Evolutionary conservation across 2,113 vertebrate species (phyloP).

Genomic region (Cephalopholis sonnerati): DNA sequence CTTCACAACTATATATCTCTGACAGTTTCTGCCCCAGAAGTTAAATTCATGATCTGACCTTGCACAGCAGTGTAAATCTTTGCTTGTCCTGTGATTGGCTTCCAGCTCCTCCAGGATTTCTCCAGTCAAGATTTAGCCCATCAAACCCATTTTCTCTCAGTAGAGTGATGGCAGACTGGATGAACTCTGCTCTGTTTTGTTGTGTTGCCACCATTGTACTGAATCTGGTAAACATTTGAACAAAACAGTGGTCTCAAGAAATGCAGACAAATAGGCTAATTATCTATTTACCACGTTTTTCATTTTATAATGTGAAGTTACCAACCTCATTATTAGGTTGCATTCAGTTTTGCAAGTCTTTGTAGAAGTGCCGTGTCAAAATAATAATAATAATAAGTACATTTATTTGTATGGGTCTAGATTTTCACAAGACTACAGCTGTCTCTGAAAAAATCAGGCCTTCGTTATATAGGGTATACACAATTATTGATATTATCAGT

Average conservation of each 20-base stretch:
- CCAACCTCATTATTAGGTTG: no score
- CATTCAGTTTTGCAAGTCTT: no score
- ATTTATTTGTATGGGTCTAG: no score
- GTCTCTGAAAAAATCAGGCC: no score
- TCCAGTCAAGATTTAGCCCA: conserved; percentile 84
- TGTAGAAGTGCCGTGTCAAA: no score
- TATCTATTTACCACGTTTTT: no score
- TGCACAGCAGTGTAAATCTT: conserved; percentile 79
- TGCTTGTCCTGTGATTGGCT: conserved; percentile 83
- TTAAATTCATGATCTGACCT: conserved; percentile 67
- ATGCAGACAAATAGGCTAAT: no score
- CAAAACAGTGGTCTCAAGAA: not conserved
- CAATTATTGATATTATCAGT: no score
- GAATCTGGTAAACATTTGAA: conserved; percentile 39
- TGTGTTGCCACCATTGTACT: conserved; percentile 66
- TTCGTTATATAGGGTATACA: no score
- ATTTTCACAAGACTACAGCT: no score
- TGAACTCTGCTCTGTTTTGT: conserved; percentile 72
- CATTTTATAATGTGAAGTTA: no score
- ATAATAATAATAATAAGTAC: no score
- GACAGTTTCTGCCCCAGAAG: not conserved
- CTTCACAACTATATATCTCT: not conserved
- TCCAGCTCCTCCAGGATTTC: conserved; percentile 77
- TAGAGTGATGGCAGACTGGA: conserved; percentile 78
- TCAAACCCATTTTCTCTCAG: conserved; percentile 81